Evolutionary conservation across 2,797 vertebrate genomes (phyloP), one percentile per base, ranked within the genome.

Genomic region (Triplophysa yarkandensis): DNA sequence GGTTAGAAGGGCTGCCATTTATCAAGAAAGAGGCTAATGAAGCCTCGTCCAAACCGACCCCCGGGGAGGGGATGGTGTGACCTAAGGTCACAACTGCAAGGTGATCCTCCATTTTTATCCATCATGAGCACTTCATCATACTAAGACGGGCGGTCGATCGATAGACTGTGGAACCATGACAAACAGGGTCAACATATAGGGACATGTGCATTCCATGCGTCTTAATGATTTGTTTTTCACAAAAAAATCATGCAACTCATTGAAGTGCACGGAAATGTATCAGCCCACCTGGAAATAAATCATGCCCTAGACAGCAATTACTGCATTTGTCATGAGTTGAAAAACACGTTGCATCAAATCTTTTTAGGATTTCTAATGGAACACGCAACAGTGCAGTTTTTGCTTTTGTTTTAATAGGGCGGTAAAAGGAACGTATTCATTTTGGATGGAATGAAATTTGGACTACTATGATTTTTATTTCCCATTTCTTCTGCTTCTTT

Each of bases 51-150:
- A 66, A 66, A 17, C 71, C 57, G 62, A 57, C 52, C 27, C 39
- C 39, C 34, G 50, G 19, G n/a, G 41, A 70, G 68, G 43, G 55
- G 25, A 58, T 17, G 28, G n/a, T 7, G 52, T 74, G 41, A 14
- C 71, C 36, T 57, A 43, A 57, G 50, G 71, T 74, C 62, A 57
- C 19, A 57, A 43, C 54, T 65, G 28, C 71, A 66, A 74, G 71
- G 50, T 57, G 36, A 74, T 44, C 27, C 39, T 58, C 36, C 6
- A 44, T 44, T 74, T 25, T 60, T 55, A 34, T 73, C 10, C 39
- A 0, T 73, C 36, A 55, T 44, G 6, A 55, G 14, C n/a, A 36
- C 28, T 74, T 74, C 21, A 66, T 74, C 27, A 61, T 61, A 11
- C 0, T 32, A 10, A 3, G 10, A 19, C 17, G 6, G 21, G 2